Evolutionary conservation across 2,888 invertebrate genomes (phyloP), one percentile per base, ranked within the genome.

Genomic region (Drosophila birchii): DNA sequence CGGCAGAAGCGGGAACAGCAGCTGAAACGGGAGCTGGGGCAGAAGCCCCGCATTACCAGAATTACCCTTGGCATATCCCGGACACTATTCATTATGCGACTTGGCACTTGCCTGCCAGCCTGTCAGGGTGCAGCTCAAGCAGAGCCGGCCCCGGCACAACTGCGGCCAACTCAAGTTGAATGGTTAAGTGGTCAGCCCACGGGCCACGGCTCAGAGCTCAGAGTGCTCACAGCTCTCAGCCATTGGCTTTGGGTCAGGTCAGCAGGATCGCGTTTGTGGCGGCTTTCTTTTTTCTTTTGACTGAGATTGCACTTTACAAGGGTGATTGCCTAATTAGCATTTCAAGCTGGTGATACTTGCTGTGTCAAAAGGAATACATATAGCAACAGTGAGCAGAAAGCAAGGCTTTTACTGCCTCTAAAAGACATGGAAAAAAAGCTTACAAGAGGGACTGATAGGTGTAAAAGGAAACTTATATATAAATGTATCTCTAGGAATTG

Each of bases 11-110:
- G 44, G 26, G 29, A 51, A 29, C 20, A 51, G 55, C 34, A 23
- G 56, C 36, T 51, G 20, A 16, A 34, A 20, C 34, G 39, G 18
- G 34, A 39, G 53, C 43, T 32, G 36, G 20, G 45, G 43, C 39
- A 53, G 20, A 45, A 66, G 55, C 55, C 56, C 58, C 53, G 61
- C 66, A 34, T 68, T 51, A 78, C 66, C 70, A 73, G 58, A 66
- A 73, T 78, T 81, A 80, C 75, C 57, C 81, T 68, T 64, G 75
- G 63, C 86, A 76, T 71, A 74, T 70, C 61, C 64, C 58, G 64
- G 73, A 60, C 43, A 54, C 78, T 66, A 81, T 84, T 84, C 79
- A 78, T 89, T 87, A 89, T 78, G 67, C 79, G 87, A 76, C 86
- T 81, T 73, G 89, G 78, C 72, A 86, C 86, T 83, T 83, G 76